These are phyloP conservation scores for Dermatophagoides farinae DNA, from an alignment of 1,140 invertebrate genomes.

Conservation along the genomic window DNA sequence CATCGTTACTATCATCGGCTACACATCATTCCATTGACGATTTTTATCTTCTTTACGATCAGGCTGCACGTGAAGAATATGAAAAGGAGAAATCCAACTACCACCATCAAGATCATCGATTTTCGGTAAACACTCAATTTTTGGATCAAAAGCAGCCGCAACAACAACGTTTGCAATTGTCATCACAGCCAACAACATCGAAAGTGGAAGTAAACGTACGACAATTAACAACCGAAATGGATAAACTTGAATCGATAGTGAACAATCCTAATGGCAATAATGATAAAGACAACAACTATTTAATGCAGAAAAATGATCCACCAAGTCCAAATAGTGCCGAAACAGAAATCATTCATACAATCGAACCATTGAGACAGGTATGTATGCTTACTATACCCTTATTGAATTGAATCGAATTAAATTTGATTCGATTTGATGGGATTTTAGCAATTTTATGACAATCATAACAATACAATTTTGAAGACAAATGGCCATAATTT, in stretches of 20 bases:
- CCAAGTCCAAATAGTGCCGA: constrained; percentile 74
- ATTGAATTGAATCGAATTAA: too few species aligned
- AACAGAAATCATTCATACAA: constrained; percentile 66
- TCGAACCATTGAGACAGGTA: constrained; percentile 68
- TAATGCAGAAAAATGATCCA: constrained; percentile 74
- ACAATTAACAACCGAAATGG: too few species aligned
- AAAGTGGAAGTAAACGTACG: background rate
- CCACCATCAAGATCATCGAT: background rate
- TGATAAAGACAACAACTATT: constrained; percentile 42
- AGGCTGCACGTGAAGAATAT: background rate
- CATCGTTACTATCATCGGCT: too few species aligned
- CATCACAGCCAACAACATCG: constrained; percentile 14
- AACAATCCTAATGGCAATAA: too few species aligned
- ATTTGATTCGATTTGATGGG: too few species aligned
- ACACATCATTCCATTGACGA: constrained; percentile 1
- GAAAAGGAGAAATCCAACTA: background rate
- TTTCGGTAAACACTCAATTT: background rate
- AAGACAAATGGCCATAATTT: too few species aligned
- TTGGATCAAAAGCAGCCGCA: background rate
- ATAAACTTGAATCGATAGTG: too few species aligned
- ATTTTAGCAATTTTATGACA: too few species aligned
- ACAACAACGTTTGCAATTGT: background rate
- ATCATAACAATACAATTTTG: too few species aligned
- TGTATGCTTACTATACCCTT: constrained; percentile 20
- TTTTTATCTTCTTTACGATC: constrained; percentile 9